Evolutionary conservation across 2,113 vertebrate genomes (phyloP), one percentile per base, ranked within the genome.

Genomic region (Numenius arquata): DNA sequence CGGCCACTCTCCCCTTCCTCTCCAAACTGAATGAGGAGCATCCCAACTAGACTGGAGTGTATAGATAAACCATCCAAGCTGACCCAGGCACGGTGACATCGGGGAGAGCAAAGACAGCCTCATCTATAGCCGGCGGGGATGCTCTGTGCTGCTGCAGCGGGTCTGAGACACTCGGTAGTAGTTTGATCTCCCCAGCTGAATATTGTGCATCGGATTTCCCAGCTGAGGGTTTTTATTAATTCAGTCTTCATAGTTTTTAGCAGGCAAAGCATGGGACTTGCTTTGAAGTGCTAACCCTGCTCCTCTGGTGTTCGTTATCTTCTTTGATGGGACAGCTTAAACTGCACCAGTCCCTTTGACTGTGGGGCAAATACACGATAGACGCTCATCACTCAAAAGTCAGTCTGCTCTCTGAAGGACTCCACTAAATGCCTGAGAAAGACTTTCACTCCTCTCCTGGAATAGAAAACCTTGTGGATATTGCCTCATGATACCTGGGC

Each of bases 1-100:
- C 8, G 15, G 8, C 26, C 29, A 29, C 43, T 63, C 29, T 50
- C 22, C 2, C 2, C 45, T 76, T 85, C 65, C 32, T 68, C 53
- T 76, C 40, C 12, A 58, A 38, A 48, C 11, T 6, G 30, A 61
- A 66, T 12, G 5, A 56, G 18, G 18, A 68, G 18, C 32, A 55
- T 62, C 22, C 15, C 0, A 0, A 0, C 9, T 10, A 53, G 30
- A 10, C 61, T 43, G 38, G 32, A 40, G 32, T 19, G 2, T 41
- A 30, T 11, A 84, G 29, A 29, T 73, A 1, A 2, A 30, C 23
- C 45, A 61, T 17, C 25, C 38, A 34, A 66, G 66, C 38, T 41
- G n/a, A 48, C 18, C 25, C 47, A 67, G 17, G 50, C 15, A 53
- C 25, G 53, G 40, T 15, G 45, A 1, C 41, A 27, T 26, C 1